Conservation (phyloP, 1,140 invertebrate genomes). For the Brachionus sp. region DNA sequence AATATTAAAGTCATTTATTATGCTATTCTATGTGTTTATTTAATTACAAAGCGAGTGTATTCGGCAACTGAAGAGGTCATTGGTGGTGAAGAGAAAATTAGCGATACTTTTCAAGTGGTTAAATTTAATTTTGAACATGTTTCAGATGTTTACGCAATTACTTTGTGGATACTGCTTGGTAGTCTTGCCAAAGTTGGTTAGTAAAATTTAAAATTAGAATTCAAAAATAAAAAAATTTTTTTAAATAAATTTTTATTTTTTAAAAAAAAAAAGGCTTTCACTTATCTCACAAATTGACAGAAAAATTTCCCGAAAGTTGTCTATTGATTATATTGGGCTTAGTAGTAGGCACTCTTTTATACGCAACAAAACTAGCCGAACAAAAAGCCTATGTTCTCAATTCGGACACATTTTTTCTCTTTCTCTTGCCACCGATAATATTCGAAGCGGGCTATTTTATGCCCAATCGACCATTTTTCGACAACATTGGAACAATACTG, state of each 20-base stretch:
- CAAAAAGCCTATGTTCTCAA: slow-evolving; percentile 52
- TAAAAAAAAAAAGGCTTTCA: slow-evolving; percentile 44
- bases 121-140: slow-evolving; percentile 46
- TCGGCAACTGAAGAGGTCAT: slow-evolving; percentile 31
- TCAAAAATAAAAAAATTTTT: not conserved
- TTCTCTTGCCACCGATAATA: slow-evolving; percentile 59
- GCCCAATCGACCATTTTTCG: slow-evolving; percentile 57
- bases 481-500: slow-evolving; percentile 58
- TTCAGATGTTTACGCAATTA: slow-evolving; percentile 41
- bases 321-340: slow-evolving; percentile 91
- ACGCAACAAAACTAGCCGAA: slow-evolving; percentile 48
- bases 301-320: slow-evolving; percentile 74
- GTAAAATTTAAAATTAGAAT: not conserved
- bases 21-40: not conserved
- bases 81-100: slow-evolving; percentile 31
- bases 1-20: not conserved
- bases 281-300: slow-evolving; percentile 41
- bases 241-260: not conserved
- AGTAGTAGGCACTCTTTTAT: slow-evolving; percentile 67
- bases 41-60: slow-evolving; percentile 14
- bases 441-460: slow-evolving; percentile 60
- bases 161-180: slow-evolving; percentile 44
- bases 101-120: slow-evolving; percentile 13
- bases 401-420: slow-evolving; percentile 58
- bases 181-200: slow-evolving; percentile 43